Evolutionary conservation across 2,113 vertebrate genomes (phyloP).

Genomic region (Mesembrinibis cayennensis): DNA sequence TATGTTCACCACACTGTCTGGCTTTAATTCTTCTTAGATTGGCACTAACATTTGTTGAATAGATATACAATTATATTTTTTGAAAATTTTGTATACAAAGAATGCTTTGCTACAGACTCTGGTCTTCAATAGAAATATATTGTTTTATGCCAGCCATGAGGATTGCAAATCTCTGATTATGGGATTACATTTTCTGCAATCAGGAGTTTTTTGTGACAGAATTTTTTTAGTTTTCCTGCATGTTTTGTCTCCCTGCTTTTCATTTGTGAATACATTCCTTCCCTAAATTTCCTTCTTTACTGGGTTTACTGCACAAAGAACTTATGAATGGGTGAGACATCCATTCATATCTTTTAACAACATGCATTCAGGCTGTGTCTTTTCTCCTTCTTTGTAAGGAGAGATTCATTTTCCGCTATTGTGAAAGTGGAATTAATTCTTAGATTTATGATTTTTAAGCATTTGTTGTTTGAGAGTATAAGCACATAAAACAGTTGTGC

Average conservation of each 20-base stretch:
- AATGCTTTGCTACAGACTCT: not conserved
- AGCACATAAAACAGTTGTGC: not conserved
- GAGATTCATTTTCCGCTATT: not conserved
- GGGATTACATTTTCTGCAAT: constrained; percentile 49
- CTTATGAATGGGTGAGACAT: constrained; percentile 48
- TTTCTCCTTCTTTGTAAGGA: not conserved
- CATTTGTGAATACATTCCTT: not conserved
- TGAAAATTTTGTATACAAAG: not conserved
- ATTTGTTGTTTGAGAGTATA: constrained; percentile 28
- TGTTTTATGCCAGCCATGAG: not conserved
- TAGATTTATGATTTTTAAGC: constrained; percentile 39
- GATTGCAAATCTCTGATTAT: constrained; percentile 38
- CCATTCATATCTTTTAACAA: constrained; percentile 52
- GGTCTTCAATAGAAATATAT: not conserved
- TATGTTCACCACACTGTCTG: constrained; percentile 25
- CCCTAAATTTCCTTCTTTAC: not conserved
- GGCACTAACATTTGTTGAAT: constrained; percentile 31
- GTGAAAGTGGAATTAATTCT: constrained; percentile 51
- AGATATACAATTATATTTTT: constrained; percentile 13
- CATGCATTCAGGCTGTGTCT: not conserved
- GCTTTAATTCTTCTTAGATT: constrained; percentile 37
- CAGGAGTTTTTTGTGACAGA: not conserved
- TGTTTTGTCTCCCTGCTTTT: constrained; percentile 32
- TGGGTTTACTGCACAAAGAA: constrained; percentile 36
- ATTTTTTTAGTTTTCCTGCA: constrained; percentile 40